A percentile compares a stretch with the other conserved stretches of the same genome.
These are phyloP conservation scores for Marcusenius ussheri DNA, from an alignment of 2,113 vertebrate genomes.

Conservation along the genomic window DNA sequence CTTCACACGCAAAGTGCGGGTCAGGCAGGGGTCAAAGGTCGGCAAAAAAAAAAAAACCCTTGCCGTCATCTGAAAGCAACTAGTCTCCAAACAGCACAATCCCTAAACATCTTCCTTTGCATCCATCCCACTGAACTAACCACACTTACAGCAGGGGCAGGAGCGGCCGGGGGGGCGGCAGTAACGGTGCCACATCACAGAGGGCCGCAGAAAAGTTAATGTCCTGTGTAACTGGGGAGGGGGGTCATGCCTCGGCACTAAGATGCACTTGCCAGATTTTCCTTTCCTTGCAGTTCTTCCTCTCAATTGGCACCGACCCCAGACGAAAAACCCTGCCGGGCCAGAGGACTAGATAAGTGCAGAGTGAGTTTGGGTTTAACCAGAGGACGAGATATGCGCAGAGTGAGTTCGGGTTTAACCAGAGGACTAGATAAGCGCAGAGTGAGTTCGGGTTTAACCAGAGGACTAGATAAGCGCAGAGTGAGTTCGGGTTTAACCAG, in stretches of 20 bases:
- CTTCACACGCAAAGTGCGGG: constrained; percentile 21
- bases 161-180: constrained; percentile 11
- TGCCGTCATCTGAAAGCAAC: constrained; percentile 41
- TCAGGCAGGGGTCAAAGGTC: constrained; percentile 33
- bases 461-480: too few relatives aligned
- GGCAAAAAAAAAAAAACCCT: constrained; percentile 34
- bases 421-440: too few relatives aligned
- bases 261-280: constrained; percentile 29
- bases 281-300: not conserved
- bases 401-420: too few relatives aligned
- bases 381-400: not conserved
- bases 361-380: not conserved
- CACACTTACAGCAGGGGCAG: constrained; percentile 25
- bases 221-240: constrained; percentile 27
- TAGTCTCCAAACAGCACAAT: constrained; percentile 30
- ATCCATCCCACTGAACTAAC: not conserved
- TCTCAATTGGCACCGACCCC: not conserved
- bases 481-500: too few relatives aligned
- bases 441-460: too few relatives aligned
- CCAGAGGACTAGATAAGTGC: not conserved
- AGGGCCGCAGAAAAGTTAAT: constrained; percentile 35
- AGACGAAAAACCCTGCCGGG: not conserved
- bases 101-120: constrained; percentile 28
- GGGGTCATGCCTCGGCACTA: constrained; percentile 10
- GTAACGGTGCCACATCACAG: not conserved